Base-by-base conservation (phyloP, 2,888 invertebrate genomes). In the Agelastica alni region DNA sequence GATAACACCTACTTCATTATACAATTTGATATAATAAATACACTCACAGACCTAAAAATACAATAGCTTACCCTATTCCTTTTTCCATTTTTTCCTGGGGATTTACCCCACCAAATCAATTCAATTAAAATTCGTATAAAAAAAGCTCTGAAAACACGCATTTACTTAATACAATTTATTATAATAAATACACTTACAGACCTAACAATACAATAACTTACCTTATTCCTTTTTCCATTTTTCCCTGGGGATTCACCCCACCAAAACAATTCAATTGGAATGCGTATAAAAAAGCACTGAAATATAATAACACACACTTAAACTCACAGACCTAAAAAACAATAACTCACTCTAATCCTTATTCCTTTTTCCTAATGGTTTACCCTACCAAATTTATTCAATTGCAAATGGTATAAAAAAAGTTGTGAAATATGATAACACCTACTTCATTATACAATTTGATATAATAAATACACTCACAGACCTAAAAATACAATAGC, bases 241-340 rank as follows among this genome's bases (percentile, higher is more conserved):
- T 51, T 54, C 39, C 52, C 28, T 34, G 56, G 56, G 51, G 7
- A 43, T 36, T 20, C 39, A 55, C 46, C 52, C 56, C 56, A 51
- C 51, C 45, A 55, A 56, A 44, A 46, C 43, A 1, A 1, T 52
- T 52, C 14, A 47, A 43, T 44, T 32, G 34, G 22, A 22, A 22
- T 22, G 4, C 1, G 22, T 22, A 22, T 22, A 22, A 22, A 22
- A 22, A 22, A n/a, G n/a, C n/a, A n/a, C n/a, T n/a, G n/a, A n/a
- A n/a, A n/a, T n/a, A n/a, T n/a, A n/a, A n/a, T n/a, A n/a, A n/a
- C n/a, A n/a, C n/a, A n/a, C n/a, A n/a, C n/a, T n/a, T n/a, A n/a
- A n/a, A n/a, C n/a, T n/a, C n/a, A n/a, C n/a, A n/a, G n/a, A n/a
- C n/a, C n/a, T n/a, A n/a, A n/a, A n/a, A n/a, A n/a, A n/a, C n/a